These are phyloP conservation scores for Philereme transversata DNA, from an alignment of 2,888 invertebrate genomes.

Conservation along the genomic window DNA sequence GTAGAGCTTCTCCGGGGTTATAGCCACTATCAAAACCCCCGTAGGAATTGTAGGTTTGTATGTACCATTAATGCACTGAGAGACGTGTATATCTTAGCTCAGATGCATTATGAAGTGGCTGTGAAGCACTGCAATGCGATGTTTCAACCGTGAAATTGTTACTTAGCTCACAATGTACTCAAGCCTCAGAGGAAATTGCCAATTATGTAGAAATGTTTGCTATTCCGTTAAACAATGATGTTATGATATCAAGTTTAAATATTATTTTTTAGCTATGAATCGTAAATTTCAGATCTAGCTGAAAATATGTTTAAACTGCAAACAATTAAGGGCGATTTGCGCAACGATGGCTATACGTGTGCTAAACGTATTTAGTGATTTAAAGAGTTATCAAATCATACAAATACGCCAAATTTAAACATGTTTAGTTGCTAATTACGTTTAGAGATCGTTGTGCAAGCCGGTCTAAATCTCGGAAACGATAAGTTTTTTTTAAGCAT, in stretches of 20 bases:
- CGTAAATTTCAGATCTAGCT: background rate
- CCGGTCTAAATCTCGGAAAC: too few relatives aligned
- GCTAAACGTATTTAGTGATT: too few relatives aligned
- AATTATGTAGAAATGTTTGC: constrained; percentile 20
- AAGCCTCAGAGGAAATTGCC: constrained; percentile 8
- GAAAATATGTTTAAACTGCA: background rate
- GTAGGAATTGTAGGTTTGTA: constrained; percentile 24
- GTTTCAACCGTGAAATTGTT: constrained; percentile 34
- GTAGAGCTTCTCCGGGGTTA: constrained; percentile 21
- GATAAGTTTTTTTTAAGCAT: too few relatives aligned
- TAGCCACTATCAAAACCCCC: constrained; percentile 26
- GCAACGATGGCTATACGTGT: too few relatives aligned
- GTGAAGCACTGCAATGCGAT: constrained; percentile 23
- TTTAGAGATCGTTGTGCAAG: too few relatives aligned
- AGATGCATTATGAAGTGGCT: constrained; percentile 35
- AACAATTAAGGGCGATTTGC: too few relatives aligned
- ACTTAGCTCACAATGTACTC: constrained; percentile 19
- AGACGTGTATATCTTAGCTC: constrained; percentile 26
- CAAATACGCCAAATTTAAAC: too few relatives aligned
- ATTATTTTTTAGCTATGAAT: background rate
- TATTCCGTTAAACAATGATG: background rate
- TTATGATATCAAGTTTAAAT: background rate
- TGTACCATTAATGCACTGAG: constrained; percentile 27
- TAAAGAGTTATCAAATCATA: too few relatives aligned
- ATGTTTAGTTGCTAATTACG: too few relatives aligned